Percentiles rank a stretch among this genome's conserved stretches.
phyloP scores from a whole-genome alignment of 1,140 invertebrate species.

The Drosophila parabipectinata region DNA sequence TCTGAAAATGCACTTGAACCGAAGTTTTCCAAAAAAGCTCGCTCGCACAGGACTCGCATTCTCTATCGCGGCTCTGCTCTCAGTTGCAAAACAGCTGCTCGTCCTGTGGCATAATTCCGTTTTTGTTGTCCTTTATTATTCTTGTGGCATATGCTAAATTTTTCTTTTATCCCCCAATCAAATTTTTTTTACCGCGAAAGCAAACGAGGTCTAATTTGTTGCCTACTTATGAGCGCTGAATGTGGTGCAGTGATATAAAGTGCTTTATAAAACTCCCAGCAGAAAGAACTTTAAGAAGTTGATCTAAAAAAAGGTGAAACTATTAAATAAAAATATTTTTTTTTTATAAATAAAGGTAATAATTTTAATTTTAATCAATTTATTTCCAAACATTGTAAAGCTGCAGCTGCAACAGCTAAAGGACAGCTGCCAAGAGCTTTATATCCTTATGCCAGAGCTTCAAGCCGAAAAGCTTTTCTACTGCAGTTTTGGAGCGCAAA shows the following conservation, averaged over 20 bases:
- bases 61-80: conserved; percentile 21
- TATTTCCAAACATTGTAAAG: conserved; percentile 30
- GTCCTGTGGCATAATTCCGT: conserved; percentile 46
- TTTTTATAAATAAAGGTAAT: not conserved
- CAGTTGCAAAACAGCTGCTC: conserved; percentile 57
- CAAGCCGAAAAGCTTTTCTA: conserved; percentile 25
- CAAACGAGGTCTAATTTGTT: not conserved
- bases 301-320: not conserved
- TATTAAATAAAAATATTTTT: not conserved
- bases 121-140: conserved; percentile 50
- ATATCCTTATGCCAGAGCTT: conserved; percentile 34
- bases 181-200: conserved; percentile 10
- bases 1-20: conserved; percentile 8
- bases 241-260: conserved; percentile 14
- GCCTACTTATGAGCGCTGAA: conserved; percentile 32
- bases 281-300: not conserved
- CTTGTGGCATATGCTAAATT: conserved; percentile 27
- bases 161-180: conserved; percentile 10
- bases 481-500: conserved; percentile 44
- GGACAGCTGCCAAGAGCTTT: conserved; percentile 36
- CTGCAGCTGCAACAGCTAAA: conserved; percentile 30
- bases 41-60: conserved; percentile 22
- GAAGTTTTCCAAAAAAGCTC: conserved; percentile 49
- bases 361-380: conserved; percentile 12
- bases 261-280: not conserved